Percentiles rank a stretch among this genome's conserved stretches.
These are phyloP conservation scores for Eulacestoma nigropectus DNA, from an alignment of 2,113 vertebrate genomes.

Conservation along the genomic window DNA sequence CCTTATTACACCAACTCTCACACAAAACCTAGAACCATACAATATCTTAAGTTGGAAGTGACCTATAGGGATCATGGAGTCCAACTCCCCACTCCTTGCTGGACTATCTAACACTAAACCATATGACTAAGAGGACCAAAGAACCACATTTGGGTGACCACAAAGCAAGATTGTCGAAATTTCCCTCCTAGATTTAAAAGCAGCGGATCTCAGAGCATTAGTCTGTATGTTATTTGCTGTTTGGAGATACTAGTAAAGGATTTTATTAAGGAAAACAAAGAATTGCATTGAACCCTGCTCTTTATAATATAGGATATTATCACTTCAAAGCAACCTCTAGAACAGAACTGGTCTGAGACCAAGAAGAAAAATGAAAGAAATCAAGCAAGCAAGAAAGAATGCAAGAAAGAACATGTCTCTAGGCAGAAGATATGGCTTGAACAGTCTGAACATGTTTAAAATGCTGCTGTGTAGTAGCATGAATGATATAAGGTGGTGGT, in stretches of 20 bases:
- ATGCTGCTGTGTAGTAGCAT: conserved; percentile 21
- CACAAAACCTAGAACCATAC: background rate
- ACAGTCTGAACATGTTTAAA: background rate
- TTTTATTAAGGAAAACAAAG: background rate
- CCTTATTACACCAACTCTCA: background rate
- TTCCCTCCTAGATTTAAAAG: background rate
- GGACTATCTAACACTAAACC: background rate
- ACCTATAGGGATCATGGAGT: background rate
- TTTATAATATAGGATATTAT: background rate
- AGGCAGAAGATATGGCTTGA: background rate
- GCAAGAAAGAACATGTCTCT: background rate
- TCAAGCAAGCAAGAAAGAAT: background rate
- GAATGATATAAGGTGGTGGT: conserved; percentile 36
- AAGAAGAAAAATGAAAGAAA: background rate
- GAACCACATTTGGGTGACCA: background rate
- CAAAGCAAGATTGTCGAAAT: background rate
- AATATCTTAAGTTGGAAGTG: background rate
- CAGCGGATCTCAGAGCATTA: background rate
- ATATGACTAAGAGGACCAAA: background rate
- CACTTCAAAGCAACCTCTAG: background rate
- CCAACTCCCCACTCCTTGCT: background rate
- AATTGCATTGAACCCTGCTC: background rate
- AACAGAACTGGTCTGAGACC: background rate
- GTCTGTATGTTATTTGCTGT: background rate
- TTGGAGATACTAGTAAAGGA: background rate